Percentiles rank a stretch among this genome's conserved stretches.
These are phyloP conservation scores for Drosophila nikananu DNA, from an alignment of 1,140 invertebrate species.

Conservation along the genomic window DNA sequence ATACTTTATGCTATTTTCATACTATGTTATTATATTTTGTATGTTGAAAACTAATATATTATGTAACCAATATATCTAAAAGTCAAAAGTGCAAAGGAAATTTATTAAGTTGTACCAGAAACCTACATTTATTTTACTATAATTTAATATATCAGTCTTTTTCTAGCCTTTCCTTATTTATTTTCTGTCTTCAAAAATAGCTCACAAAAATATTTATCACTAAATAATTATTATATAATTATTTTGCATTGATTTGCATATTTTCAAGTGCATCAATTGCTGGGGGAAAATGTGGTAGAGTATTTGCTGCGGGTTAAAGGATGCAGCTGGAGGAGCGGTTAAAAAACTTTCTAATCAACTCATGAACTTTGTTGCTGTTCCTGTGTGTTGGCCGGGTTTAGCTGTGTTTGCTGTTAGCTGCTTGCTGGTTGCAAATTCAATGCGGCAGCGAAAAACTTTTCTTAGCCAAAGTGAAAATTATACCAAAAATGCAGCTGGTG, in stretches of 20 bases:
- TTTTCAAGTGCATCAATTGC: slow-evolving; percentile 26
- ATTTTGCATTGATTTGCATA: not conserved
- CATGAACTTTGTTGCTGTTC: slow-evolving; percentile 58
- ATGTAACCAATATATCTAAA: too few relatives aligned
- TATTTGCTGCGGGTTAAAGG: slow-evolving; percentile 22
- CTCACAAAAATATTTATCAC: not conserved
- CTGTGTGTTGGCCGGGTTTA: slow-evolving; percentile 28
- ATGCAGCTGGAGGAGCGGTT: slow-evolving; percentile 42
- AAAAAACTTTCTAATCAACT: slow-evolving; percentile 79
- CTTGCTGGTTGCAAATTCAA: slow-evolving; percentile 60
- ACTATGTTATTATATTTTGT: too few relatives aligned
- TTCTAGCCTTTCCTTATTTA: too few relatives aligned
- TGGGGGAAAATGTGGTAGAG: not conserved
- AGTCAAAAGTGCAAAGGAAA: too few relatives aligned
- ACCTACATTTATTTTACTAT: too few relatives aligned
- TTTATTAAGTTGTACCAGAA: too few relatives aligned
- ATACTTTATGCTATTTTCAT: too few relatives aligned
- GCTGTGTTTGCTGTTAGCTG: slow-evolving; percentile 38
- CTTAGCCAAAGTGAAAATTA: slow-evolving; percentile 58
- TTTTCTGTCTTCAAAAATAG: too few relatives aligned
- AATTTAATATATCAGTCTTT: not conserved
- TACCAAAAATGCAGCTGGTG: slow-evolving; percentile 33
- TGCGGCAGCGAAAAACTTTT: slow-evolving; percentile 59
- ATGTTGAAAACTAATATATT: not conserved
- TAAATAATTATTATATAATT: not conserved